Conservation (phyloP, 1,140 invertebrate genomes). For the Ruditapes philippinarum region DNA sequence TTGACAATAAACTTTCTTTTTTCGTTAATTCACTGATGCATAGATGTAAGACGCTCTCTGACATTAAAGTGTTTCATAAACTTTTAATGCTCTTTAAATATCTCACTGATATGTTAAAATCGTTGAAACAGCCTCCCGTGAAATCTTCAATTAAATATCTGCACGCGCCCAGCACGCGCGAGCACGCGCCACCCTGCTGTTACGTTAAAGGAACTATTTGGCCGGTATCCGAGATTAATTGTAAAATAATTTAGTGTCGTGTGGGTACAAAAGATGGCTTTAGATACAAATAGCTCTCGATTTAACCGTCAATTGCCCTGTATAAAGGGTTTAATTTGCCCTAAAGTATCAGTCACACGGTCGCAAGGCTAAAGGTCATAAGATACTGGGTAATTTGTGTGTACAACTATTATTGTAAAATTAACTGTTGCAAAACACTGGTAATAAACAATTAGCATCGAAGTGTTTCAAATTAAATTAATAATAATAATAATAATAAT, state of each 20-base stretch:
- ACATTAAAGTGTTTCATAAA: not conserved
- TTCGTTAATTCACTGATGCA: no score
- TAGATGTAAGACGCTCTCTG: no score
- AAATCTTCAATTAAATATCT: conserved; percentile 18
- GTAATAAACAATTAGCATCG: no score
- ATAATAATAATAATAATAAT: no score
- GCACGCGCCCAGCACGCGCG: not conserved
- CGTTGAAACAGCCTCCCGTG: not conserved
- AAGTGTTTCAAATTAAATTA: no score
- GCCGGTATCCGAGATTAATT: not conserved
- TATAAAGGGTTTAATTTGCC: conserved; percentile 7
- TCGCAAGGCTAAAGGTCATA: not conserved
- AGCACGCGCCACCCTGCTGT: conserved; percentile 33
- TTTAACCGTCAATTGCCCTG: not conserved
- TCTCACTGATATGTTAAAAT: not conserved
- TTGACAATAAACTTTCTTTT: no score
- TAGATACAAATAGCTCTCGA: conserved; percentile 1
- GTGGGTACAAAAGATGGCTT: not conserved
- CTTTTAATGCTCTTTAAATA: conserved; percentile 1
- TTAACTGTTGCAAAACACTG: no score
- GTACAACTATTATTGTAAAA: no score
- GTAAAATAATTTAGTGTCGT: conserved; percentile 12
- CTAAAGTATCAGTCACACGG: not conserved
- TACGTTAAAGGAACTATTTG: not conserved
- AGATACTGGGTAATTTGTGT: not conserved